phyloP scores from a whole-genome alignment of 2,113 vertebrate genomes.

The Vidua chalybeata region DNA sequence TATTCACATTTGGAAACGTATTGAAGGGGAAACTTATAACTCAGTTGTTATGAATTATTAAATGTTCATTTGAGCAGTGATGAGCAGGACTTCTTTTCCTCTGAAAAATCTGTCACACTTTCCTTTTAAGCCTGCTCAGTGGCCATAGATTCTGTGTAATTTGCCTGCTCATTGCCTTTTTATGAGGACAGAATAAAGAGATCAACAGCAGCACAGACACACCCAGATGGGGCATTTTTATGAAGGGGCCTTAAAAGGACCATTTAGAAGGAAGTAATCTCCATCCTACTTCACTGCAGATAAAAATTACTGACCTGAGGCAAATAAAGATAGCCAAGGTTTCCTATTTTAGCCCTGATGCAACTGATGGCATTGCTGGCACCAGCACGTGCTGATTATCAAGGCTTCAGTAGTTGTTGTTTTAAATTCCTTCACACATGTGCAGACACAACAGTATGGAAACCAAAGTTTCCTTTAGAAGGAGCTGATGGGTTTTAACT shows the following conservation, averaged over 20 bases:
- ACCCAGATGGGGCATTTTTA: background rate
- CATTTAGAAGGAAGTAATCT: constrained; percentile 19
- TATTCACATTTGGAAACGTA: constrained; percentile 70
- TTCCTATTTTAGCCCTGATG: background rate
- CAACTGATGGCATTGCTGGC: background rate
- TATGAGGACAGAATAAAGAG: constrained; percentile 37
- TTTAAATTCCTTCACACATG: background rate
- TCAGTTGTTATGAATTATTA: constrained; percentile 78
- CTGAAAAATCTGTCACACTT: background rate
- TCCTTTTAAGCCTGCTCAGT: constrained; percentile 1
- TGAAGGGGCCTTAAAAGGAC: constrained; percentile 14
- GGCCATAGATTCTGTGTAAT: constrained; percentile 42
- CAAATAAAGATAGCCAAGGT: background rate
- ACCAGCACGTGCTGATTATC: background rate
- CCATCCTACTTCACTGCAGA: background rate
- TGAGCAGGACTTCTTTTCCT: constrained; percentile 35
- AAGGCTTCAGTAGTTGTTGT: background rate
- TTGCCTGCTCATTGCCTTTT: constrained; percentile 21
- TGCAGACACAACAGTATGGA: background rate
- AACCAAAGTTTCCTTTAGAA: background rate
- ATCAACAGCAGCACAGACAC: background rate
- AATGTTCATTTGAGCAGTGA: constrained; percentile 64
- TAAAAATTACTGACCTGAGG: constrained; percentile 3
- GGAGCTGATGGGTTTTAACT: background rate
- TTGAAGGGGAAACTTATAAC: constrained; percentile 72